A percentile compares a stretch with the other conserved stretches of the same genome.
phyloP scores from a whole-genome alignment of 2,113 vertebrate genomes.

The Chaetodon trifascialis region DNA sequence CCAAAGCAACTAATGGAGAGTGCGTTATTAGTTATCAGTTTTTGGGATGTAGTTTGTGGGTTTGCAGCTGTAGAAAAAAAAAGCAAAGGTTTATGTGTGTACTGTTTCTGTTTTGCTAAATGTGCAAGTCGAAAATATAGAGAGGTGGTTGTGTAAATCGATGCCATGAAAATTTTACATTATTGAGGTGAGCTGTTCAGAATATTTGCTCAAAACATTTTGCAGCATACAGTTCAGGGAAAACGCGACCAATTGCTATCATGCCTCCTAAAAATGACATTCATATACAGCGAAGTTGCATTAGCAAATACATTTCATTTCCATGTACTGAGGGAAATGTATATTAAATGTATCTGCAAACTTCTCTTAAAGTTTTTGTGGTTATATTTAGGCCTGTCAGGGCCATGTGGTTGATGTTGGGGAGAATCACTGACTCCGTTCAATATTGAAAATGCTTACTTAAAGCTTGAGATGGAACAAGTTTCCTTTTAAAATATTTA shows the following conservation, averaged over 20 bases:
- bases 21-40: neutral
- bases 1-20: neutral
- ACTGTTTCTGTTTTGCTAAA: neutral
- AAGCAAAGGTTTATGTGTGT: neutral
- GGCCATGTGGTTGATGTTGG: too few relatives aligned
- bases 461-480: neutral
- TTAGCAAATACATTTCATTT: too few relatives aligned
- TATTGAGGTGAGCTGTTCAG: neutral
- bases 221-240: neutral
- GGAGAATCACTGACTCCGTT: neutral
- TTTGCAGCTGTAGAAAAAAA: constrained; percentile 5
- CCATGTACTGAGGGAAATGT: too few relatives aligned
- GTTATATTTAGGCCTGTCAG: too few relatives aligned
- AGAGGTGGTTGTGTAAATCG: neutral
- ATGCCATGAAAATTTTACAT: neutral
- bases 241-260: too few relatives aligned
- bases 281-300: too few relatives aligned
- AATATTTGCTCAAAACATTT: neutral
- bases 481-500: neutral
- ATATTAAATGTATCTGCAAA: too few relatives aligned
- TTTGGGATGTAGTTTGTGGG: constrained; percentile 21
- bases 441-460: neutral
- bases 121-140: neutral
- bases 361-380: too few relatives aligned
- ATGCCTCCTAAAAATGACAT: too few relatives aligned